phyloP scores from a whole-genome alignment of 2,888 invertebrate species.

The Andrena dorsata region DNA sequence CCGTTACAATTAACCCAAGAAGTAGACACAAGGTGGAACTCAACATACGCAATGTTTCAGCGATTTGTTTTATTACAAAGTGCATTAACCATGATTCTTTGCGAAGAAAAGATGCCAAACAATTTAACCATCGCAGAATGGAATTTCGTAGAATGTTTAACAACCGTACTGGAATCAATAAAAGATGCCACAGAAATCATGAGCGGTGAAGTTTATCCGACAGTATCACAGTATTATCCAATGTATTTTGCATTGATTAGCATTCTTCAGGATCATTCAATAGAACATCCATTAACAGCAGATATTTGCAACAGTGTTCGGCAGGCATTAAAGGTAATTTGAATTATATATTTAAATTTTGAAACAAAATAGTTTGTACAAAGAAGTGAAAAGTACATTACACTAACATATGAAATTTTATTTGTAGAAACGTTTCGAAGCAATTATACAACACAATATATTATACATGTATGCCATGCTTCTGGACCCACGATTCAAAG shows the following conservation, averaged over 20 bases:
- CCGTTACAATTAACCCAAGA: not conserved
- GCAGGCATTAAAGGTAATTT: constrained; percentile 2
- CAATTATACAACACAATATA: not conserved
- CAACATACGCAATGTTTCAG: not conserved
- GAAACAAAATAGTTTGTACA: not conserved
- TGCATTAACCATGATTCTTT: not conserved
- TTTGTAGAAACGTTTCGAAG: constrained; percentile 15
- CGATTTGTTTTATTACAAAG: not conserved
- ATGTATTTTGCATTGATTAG: not conserved
- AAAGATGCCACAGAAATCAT: not conserved
- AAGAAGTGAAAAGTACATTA: not conserved
- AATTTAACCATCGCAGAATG: not conserved
- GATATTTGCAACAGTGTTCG: not conserved
- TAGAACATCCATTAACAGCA: not conserved
- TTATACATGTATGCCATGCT: not conserved
- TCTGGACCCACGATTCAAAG: constrained; percentile 8
- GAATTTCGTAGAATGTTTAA: not conserved
- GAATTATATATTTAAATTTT: constrained; percentile 1
- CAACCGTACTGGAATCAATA: not conserved
- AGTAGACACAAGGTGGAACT: constrained; percentile 14
- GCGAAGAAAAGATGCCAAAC: not conserved
- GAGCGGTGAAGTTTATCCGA: constrained; percentile 12
- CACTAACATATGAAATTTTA: not conserved
- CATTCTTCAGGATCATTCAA: not conserved
- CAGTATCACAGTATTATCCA: not conserved